Evolutionary conservation across 1,140 invertebrate genomes (phyloP).

Genomic region (Popillia japonica): DNA sequence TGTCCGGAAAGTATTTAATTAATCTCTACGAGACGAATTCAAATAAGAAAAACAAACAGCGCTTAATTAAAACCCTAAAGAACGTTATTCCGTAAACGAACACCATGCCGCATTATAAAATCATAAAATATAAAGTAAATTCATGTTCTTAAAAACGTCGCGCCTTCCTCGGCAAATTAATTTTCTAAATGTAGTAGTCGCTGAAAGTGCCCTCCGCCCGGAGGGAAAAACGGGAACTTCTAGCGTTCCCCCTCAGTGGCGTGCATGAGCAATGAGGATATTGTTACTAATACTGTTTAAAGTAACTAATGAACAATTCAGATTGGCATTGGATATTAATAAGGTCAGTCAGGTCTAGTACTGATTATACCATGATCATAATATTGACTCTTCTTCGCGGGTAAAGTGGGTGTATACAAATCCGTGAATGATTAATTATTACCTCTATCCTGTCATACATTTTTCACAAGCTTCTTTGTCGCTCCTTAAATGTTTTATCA

Average conservation of each 20-base stretch:
- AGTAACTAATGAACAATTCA: too few relatives aligned
- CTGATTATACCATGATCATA: too few relatives aligned
- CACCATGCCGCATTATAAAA: not conserved
- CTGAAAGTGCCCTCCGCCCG: not conserved
- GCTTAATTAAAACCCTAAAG: slow-evolving; percentile 22
- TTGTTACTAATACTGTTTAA: too few relatives aligned
- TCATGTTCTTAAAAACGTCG: not conserved
- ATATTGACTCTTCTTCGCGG: too few relatives aligned
- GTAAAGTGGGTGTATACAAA: too few relatives aligned
- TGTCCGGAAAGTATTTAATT: not conserved
- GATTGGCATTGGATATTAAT: too few relatives aligned
- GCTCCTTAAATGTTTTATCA: too few relatives aligned
- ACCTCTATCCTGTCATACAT: too few relatives aligned
- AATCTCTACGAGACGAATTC: slow-evolving; percentile 1
- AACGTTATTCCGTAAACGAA: slow-evolving; percentile 7
- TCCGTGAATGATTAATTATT: too few relatives aligned
- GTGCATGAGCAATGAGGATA: too few relatives aligned
- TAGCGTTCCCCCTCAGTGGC: not conserved
- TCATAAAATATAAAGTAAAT: slow-evolving; percentile 28
- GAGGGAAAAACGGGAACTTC: not conserved
- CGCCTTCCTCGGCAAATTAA: not conserved
- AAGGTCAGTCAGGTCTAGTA: too few relatives aligned
- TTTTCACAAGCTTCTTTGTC: too few relatives aligned
- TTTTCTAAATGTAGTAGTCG: slow-evolving; percentile 15
- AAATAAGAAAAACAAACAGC: slow-evolving; percentile 13